phyloP scores from a whole-genome alignment of 2,888 invertebrate species.

The Mystacides longicornis region DNA sequence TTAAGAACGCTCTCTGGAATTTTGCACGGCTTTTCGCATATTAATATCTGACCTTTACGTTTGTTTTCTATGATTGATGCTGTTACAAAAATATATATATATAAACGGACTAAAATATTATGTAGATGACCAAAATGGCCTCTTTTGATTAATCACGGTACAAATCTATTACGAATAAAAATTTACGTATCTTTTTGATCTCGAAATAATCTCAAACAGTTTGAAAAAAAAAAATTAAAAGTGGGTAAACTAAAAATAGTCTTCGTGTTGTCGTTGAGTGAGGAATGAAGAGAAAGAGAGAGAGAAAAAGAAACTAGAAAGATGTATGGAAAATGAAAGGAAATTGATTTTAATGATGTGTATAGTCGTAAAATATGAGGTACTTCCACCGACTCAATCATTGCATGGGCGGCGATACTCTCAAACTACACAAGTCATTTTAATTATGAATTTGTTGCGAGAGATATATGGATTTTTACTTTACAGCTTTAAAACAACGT shows the following conservation, averaged over 20 bases:
- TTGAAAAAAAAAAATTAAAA: neutral
- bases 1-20: too few relatives aligned
- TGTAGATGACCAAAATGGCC: neutral
- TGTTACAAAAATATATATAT: neutral
- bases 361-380: neutral
- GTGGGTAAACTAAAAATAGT: too few relatives aligned
- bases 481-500: too few relatives aligned
- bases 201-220: neutral
- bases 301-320: neutral
- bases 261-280: too few relatives aligned
- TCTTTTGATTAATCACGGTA: conserved; percentile 20
- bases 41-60: too few relatives aligned
- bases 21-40: too few relatives aligned
- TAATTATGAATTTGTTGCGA: too few relatives aligned
- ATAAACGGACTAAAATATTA: neutral
- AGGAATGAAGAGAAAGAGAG: too few relatives aligned
- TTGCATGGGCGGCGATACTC: neutral
- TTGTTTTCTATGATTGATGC: conserved; percentile 7
- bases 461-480: too few relatives aligned
- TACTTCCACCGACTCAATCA: neutral
- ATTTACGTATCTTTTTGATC: neutral
- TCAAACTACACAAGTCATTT: neutral
- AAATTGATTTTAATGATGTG: conserved; percentile 28
- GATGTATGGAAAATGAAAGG: conserved; percentile 12
- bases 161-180: conserved; percentile 16